Percentiles rank a stretch among this genome's conserved stretches.
Evolutionary conservation across 2,888 invertebrate species (phyloP).

Genomic region (Spisula subtruncata): DNA sequence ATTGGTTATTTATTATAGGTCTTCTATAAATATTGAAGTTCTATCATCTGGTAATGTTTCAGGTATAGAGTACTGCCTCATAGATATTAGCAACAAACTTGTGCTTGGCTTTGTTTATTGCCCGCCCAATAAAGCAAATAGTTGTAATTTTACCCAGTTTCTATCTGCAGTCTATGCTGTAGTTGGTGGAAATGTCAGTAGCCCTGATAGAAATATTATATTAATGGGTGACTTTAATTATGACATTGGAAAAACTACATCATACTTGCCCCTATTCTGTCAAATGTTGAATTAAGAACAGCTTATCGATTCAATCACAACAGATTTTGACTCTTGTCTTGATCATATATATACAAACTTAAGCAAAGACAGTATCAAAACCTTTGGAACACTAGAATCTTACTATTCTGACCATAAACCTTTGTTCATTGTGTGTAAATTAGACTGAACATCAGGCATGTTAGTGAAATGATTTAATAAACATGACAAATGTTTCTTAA

Average conservation of each 20-base stretch:
- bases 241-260: not conserved
- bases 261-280: not conserved
- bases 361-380: not conserved
- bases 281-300: too few species aligned
- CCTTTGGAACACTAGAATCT: constrained; percentile 60
- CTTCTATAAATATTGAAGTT: too few species aligned
- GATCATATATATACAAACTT: constrained; percentile 31
- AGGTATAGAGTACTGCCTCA: too few species aligned
- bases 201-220: not conserved
- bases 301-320: not conserved
- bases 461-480: too few species aligned
- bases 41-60: not conserved
- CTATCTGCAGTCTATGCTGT: not conserved
- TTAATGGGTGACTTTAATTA: constrained; percentile 36
- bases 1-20: constrained; percentile 43
- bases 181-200: not conserved
- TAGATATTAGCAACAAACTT: too few species aligned
- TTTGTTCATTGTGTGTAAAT: constrained; percentile 43
- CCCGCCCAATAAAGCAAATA: not conserved
- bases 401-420: constrained; percentile 68
- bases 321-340: constrained; percentile 26
- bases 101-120: constrained; percentile 40
- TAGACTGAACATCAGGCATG: too few species aligned
- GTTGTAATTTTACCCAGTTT: not conserved
- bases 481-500: too few species aligned